These are phyloP conservation scores for Busseola fusca DNA, from an alignment of 2,888 invertebrate species.

Conservation along the genomic window DNA sequence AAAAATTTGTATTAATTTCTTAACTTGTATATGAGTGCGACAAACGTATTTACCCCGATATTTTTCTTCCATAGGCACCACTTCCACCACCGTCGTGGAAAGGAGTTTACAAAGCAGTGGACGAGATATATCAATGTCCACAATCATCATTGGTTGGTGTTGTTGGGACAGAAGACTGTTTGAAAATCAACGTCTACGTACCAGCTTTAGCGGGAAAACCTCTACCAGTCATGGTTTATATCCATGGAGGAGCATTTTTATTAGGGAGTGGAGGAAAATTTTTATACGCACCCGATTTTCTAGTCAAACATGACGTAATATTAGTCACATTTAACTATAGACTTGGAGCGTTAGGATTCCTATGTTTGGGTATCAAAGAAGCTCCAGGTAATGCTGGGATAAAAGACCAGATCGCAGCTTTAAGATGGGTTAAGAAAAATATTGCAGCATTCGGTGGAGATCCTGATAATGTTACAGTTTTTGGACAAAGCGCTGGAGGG, in stretches of 20 bases:
- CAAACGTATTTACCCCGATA: slow-evolving; percentile 1
- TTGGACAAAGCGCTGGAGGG: slow-evolving; percentile 84
- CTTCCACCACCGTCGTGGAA: slow-evolving; percentile 81
- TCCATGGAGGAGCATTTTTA: slow-evolving; percentile 83
- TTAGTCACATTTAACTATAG: slow-evolving; percentile 84
- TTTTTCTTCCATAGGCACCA: slow-evolving; percentile 73
- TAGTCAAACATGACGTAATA: slow-evolving; percentile 79
- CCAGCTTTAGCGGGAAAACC: slow-evolving; percentile 70
- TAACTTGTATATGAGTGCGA: not conserved
- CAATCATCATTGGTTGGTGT: slow-evolving; percentile 70
- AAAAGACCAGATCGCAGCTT: slow-evolving; percentile 84
- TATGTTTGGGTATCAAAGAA: slow-evolving; percentile 81
- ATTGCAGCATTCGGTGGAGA: slow-evolving; percentile 84
- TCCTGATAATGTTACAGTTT: slow-evolving; percentile 82
- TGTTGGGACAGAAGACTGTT: slow-evolving; percentile 80
- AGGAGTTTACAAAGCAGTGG: slow-evolving; percentile 79
- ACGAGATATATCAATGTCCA: slow-evolving; percentile 77
- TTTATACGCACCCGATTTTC: slow-evolving; percentile 79
- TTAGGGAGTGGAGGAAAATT: slow-evolving; percentile 81
- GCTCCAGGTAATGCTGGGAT: slow-evolving; percentile 84
- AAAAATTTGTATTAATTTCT: not conserved
- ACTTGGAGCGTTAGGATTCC: slow-evolving; percentile 80
- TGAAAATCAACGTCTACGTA: slow-evolving; percentile 81
- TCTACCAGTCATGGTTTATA: slow-evolving; percentile 82
- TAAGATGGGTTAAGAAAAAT: slow-evolving; percentile 83